Evolutionary conservation across 2,113 vertebrate genomes (phyloP), one percentile per base, ranked within the genome.

Genomic region (Dendropsophus ebraccatus): DNA sequence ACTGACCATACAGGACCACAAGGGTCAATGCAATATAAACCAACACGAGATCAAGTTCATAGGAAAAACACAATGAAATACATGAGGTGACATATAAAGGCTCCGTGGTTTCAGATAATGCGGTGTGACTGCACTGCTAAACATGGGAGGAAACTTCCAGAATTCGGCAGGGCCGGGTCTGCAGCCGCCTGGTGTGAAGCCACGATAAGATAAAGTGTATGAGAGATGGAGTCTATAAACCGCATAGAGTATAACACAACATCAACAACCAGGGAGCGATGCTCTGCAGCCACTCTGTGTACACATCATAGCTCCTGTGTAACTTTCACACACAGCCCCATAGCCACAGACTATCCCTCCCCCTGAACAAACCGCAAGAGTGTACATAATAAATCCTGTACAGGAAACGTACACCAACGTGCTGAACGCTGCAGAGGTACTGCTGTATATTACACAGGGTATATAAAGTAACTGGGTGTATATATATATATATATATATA

Each of bases 181-280:
- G 23, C 14, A 49, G 56, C 21, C 13, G 10, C 47, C 62, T 16
- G n/a, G 47, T 86, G 84, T 58, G 62, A 45, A 47, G 17, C 23
- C 1, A 17, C 45, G 84, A 80, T 86, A 86, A 86, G 75, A 85
- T 78, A 85, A 80, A n/a, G n/a, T 16, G 16, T 70, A 79, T 83
- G 69, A 84, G 54, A 76, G 32, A 50, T 62, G 56, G 21, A 65
- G 65, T 35, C 37, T 41, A 30, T 45, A 13, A 25, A 28, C 13
- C 9, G 35, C 30, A n/a, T n/a, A n/a, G n/a, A 45, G 2, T 19
- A 49, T 1, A 76, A 65, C 32, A 60, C 9, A 50, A 84, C n/a
- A 17, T 67, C 30, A 69, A 10, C 65, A 82, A 35, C 9, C 54
- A 9, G 30, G 32, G 47, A 52, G 37, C 69, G n/a, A 5, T 4